Conservation (phyloP, 1,140 invertebrate species). For the Drosophila sp. region DNA sequence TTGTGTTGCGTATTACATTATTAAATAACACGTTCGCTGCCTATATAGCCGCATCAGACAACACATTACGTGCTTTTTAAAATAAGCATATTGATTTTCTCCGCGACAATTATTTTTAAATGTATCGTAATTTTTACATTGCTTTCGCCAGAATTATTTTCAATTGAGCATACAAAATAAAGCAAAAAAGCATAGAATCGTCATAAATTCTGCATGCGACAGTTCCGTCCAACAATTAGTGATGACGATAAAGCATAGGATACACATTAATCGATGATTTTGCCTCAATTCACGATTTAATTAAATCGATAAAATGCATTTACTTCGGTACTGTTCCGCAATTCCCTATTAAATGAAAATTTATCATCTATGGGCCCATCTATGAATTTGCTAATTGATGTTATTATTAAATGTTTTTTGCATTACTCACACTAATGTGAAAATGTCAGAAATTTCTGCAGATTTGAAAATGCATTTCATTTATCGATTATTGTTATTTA, state of each 20-base stretch:
- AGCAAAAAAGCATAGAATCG: slow-evolving; percentile 42
- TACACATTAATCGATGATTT: too few relatives aligned
- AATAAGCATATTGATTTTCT: slow-evolving; percentile 19
- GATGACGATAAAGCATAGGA: slow-evolving; percentile 15
- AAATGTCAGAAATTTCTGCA: too few relatives aligned
- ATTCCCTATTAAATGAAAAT: too few relatives aligned
- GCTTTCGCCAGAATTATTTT: slow-evolving; percentile 23
- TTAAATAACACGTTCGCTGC: slow-evolving; percentile 69
- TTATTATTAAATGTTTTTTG: too few relatives aligned
- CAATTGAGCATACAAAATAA: slow-evolving; percentile 49
- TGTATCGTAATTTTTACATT: slow-evolving; percentile 22
- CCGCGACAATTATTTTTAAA: slow-evolving; percentile 27
- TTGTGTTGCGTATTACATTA: slow-evolving; percentile 53
- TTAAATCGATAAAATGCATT: too few relatives aligned
- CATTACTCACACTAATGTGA: too few relatives aligned
- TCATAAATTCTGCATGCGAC: slow-evolving; percentile 52
- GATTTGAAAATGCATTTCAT: too few relatives aligned
- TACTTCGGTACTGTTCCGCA: too few relatives aligned
- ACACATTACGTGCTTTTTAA: slow-evolving; percentile 18
- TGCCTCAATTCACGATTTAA: too few relatives aligned
- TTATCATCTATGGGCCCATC: too few relatives aligned
- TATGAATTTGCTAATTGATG: too few relatives aligned
- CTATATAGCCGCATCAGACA: slow-evolving; percentile 7
- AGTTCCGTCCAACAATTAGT: slow-evolving; percentile 35
- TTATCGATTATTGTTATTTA: too few relatives aligned